Percentiles rank a stretch among this genome's conserved stretches.
Conservation (phyloP, 2,888 invertebrate genomes). For the Neoaliturus tenellus region DNA sequence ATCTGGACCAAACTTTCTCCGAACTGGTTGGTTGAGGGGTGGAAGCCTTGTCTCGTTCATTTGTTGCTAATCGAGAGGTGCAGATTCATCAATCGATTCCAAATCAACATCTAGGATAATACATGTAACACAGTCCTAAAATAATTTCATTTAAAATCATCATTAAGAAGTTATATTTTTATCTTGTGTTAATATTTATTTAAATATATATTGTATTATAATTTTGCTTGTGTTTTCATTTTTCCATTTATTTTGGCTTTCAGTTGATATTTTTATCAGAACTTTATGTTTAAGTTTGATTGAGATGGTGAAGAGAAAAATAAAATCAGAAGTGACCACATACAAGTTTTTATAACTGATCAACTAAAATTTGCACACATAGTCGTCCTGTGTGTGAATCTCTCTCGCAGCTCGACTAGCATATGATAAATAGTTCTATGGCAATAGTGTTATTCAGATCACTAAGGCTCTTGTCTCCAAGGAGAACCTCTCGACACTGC, state of each 20-base stretch:
- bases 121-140: slow-evolving; percentile 23
- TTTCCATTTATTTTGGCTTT: slow-evolving; percentile 66
- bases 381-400: no score
- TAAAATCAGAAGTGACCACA: no score
- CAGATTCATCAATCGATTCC: slow-evolving; percentile 44
- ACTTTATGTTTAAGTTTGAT: no score
- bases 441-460: no score
- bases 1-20: slow-evolving; percentile 85
- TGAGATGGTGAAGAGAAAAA: no score
- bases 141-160: neutral
- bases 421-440: no score
- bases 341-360: no score
- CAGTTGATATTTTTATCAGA: no score
- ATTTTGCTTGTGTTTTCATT: slow-evolving; percentile 73
- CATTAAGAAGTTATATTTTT: slow-evolving; percentile 7
- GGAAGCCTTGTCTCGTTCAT: slow-evolving; percentile 67
- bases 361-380: no score
- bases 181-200: slow-evolving; percentile 16
- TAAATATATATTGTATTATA: slow-evolving; percentile 39
- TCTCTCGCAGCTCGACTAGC: no score
- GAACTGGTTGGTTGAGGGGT: slow-evolving; percentile 79
- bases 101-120: slow-evolving; percentile 43
- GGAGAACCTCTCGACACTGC: no score
- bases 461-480: no score
- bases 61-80: slow-evolving; percentile 25